Conservation (phyloP, 2,113 vertebrate species). For the Rattus rattus region DNA sequence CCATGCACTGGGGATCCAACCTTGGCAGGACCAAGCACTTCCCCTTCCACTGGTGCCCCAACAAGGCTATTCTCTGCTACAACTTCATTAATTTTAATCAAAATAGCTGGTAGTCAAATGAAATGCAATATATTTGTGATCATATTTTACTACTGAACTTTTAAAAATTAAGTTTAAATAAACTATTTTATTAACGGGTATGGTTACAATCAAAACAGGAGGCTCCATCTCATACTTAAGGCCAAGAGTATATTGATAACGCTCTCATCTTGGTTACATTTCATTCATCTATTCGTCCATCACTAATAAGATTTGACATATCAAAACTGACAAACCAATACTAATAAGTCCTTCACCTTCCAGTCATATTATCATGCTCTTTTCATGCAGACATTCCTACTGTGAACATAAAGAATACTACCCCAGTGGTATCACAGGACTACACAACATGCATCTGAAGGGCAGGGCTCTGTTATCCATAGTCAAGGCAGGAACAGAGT, state of each 20-base stretch:
- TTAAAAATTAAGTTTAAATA: background rate
- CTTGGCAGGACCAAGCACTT: too few species aligned
- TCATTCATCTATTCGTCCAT: background rate
- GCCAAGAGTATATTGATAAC: background rate
- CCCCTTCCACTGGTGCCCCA: too few species aligned
- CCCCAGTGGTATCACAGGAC: background rate
- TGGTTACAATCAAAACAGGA: constrained; percentile 9
- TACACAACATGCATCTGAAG: background rate
- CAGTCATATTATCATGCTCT: background rate
- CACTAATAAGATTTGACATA: background rate
- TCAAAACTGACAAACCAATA: background rate
- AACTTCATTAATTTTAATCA: background rate
- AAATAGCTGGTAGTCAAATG: background rate
- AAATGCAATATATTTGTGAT: background rate
- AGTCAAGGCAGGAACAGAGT: constrained; percentile 6
- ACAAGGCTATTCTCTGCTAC: too few species aligned
- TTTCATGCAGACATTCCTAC: background rate
- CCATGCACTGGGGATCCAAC: too few species aligned
- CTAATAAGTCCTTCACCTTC: background rate
- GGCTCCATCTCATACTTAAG: background rate
- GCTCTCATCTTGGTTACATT: background rate
- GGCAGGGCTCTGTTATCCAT: background rate
- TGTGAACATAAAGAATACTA: background rate
- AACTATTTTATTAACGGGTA: background rate
- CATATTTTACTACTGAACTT: background rate